These are phyloP conservation scores for Proctacanthus coquilletti DNA, from an alignment of 1,140 invertebrate species.

Conservation along the genomic window DNA sequence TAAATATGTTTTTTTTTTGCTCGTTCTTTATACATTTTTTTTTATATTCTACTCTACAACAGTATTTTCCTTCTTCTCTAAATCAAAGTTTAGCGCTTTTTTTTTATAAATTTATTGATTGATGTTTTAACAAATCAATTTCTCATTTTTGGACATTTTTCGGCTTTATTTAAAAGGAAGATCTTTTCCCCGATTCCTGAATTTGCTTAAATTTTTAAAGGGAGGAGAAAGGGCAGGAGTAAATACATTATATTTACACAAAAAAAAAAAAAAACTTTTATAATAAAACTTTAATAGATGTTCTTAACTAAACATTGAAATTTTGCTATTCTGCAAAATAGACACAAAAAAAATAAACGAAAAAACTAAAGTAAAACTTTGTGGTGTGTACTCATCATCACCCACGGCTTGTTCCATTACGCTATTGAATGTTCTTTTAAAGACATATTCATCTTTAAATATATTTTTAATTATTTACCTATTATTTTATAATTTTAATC, in stretches of 20 bases:
- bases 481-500: slow-evolving; percentile 16
- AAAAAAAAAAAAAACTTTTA: slow-evolving; percentile 13
- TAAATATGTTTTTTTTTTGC: not conserved
- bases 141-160: too few species aligned
- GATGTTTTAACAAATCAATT: too few species aligned
- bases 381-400: too few species aligned
- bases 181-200: too few species aligned
- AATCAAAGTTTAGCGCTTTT: too few species aligned
- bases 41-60: slow-evolving; percentile 8
- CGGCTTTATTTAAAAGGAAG: too few species aligned
- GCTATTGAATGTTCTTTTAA: slow-evolving; percentile 10
- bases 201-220: too few species aligned
- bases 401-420: too few species aligned
- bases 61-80: too few species aligned
- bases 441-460: slow-evolving; percentile 13
- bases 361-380: too few species aligned
- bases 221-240: too few species aligned
- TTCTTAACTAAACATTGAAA: slow-evolving; percentile 12
- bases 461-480: slow-evolving; percentile 12
- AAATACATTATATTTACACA: slow-evolving; percentile 4
- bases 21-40: slow-evolving; percentile 5
- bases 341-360: slow-evolving; percentile 14
- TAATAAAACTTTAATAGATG: slow-evolving; percentile 11
- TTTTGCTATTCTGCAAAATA: slow-evolving; percentile 11
- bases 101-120: too few species aligned